A percentile compares a stretch with the other conserved stretches of the same genome.
phyloP scores from a whole-genome alignment of 1,140 invertebrate species.

The Ylistrum balloti region DNA sequence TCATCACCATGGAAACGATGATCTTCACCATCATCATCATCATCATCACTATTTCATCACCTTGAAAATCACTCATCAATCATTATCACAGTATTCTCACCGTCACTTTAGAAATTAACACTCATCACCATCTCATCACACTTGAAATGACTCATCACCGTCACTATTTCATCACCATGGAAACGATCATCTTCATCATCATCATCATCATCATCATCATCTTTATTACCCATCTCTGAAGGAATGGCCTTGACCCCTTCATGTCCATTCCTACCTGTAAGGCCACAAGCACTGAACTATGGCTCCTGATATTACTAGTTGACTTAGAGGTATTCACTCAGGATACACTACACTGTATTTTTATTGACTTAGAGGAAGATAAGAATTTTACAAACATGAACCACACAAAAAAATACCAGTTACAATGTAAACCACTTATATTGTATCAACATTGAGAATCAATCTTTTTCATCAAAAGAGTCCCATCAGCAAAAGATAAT shows the following conservation, averaged over 20 bases:
- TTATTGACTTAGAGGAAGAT: neutral
- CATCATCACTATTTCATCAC: neutral
- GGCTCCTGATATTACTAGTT: neutral
- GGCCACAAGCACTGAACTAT: neutral
- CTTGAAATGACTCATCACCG: neutral
- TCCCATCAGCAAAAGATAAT: neutral
- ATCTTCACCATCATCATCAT: neutral
- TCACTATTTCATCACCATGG: neutral
- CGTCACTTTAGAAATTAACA: neutral
- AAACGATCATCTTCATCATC: neutral
- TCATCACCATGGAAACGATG: neutral
- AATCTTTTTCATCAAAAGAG: neutral
- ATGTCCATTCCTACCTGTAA: neutral
- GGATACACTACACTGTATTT: neutral
- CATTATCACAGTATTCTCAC: neutral
- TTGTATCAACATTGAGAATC: neutral
- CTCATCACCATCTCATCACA: neutral
- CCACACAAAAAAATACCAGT: neutral
- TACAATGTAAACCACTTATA: conserved; percentile 29
- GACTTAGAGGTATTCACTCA: neutral
- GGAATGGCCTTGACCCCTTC: no score
- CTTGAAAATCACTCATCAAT: neutral
- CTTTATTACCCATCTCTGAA: neutral
- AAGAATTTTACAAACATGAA: neutral
- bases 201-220: neutral